Percentiles rank a stretch among this genome's conserved stretches.
These are phyloP conservation scores for Xenopus tropicalis DNA, from an alignment of 2,113 vertebrate genomes.

Conservation along the genomic window DNA sequence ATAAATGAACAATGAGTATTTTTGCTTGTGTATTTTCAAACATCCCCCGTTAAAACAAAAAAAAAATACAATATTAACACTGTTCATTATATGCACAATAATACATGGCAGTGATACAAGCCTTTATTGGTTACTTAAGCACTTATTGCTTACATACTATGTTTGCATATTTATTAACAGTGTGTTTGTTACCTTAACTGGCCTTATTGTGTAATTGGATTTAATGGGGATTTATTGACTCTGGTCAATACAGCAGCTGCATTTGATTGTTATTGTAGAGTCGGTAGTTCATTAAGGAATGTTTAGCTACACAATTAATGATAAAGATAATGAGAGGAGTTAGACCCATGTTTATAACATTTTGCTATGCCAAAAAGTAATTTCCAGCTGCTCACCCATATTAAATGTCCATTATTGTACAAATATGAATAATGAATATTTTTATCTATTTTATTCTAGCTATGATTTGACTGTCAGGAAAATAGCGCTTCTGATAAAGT, in stretches of 20 bases:
- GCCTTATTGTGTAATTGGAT: background rate
- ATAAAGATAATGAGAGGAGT: conserved; percentile 35
- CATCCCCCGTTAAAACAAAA: background rate
- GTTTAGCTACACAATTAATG: conserved; percentile 38
- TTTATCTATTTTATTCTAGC: conserved; percentile 20
- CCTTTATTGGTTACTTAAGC: background rate
- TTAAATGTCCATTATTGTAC: conserved; percentile 36
- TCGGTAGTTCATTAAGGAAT: conserved; percentile 36
- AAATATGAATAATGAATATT: conserved; percentile 34
- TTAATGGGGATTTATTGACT: conserved; percentile 4
- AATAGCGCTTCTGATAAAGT: too few species aligned
- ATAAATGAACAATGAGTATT: background rate
- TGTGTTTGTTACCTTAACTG: background rate
- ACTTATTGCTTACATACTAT: background rate
- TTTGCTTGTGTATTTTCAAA: background rate
- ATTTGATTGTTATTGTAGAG: conserved; percentile 23
- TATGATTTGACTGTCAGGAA: conserved; percentile 14
- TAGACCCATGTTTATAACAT: conserved; percentile 25
- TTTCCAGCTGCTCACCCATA: conserved; percentile 39
- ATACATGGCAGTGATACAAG: background rate
- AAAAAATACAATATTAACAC: background rate
- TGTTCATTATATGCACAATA: too few species aligned
- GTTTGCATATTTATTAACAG: background rate
- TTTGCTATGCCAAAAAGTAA: conserved; percentile 33
- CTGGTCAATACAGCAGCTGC: conserved; percentile 14